A percentile compares a stretch with the other conserved stretches of the same genome.
phyloP scores from a whole-genome alignment of 2,113 vertebrate genomes.

The Cichladusa arquata region DNA sequence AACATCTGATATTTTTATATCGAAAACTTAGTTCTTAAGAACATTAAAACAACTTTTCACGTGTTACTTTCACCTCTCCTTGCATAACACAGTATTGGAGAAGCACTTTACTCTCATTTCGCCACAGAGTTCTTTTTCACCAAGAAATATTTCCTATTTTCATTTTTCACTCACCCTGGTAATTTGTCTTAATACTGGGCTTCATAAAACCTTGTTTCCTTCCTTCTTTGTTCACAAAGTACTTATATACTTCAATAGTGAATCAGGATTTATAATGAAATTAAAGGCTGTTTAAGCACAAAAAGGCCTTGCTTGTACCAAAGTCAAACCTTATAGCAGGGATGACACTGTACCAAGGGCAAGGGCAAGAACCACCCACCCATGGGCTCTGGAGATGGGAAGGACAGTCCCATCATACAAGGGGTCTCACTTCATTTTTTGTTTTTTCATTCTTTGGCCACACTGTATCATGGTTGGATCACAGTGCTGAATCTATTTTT shows the following conservation, averaged over 20 bases:
- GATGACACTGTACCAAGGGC: not conserved
- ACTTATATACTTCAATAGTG: not conserved
- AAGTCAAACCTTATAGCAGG: not conserved
- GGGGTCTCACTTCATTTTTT: not conserved
- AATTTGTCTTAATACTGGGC: not conserved
- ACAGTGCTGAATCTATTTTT: not conserved
- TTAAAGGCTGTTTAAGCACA: not conserved
- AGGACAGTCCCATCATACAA: fast-evolving
- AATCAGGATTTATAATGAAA: not conserved
- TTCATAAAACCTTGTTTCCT: not conserved
- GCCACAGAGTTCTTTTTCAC: not conserved
- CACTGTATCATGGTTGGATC: not conserved
- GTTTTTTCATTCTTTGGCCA: not conserved
- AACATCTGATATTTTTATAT: not conserved
- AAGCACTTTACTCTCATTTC: not conserved
- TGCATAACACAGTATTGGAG: not conserved
- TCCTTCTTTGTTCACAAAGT: not conserved
- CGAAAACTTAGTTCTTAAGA: not conserved
- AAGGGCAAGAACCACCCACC: not conserved
- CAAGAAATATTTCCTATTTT: not conserved
- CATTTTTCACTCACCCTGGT: not conserved
- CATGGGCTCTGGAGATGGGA: not conserved
- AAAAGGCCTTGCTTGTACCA: not conserved
- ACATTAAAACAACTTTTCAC: not conserved
- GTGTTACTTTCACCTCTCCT: not conserved